Evolutionary conservation across 35 echinoderm and acorn worm genomes (phyloP), one percentile per base, ranked within the genome.

Genomic region (Nesometra sesokonis): DNA sequence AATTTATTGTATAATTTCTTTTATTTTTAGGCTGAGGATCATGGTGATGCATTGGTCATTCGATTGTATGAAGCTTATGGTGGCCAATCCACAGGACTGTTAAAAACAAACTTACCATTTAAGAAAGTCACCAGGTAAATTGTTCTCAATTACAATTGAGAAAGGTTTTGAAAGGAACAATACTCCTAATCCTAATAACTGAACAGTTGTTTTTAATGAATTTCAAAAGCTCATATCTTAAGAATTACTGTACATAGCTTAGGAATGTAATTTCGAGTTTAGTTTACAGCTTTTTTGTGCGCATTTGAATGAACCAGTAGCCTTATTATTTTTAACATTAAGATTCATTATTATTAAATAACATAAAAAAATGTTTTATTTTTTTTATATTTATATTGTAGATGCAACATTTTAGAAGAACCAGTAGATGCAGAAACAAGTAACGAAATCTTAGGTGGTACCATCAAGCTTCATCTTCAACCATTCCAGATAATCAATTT

Each of bases 41-140:
- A n/a, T 11, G 46, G 37, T 19, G 40, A 90, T 35, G 80, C 57
- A 35, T 13, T 97, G 36, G 86, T 97, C 31, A 21, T 97, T 29
- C 85, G 94, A 11, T 80, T 91, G 5, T 97, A 90, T 79, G 94
- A 97, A 80, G 88, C 94, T 27, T 97, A 82, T 89, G 94, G 94
- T 57, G 88, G 94, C 37, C 87, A 90, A 30, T 91, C 88, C 21
- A 37, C 33, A 29, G 88, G 81, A 0, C 85, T 32, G n/a, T 57
- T 97, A 27, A 79, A 47, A 27, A 90, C 83, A 15, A 46, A 37
- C 37, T 77, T 92, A n/a, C n/a, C 31, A 77, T 35, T 93, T 3
- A 32, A 83, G 0, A 86, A 31, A 82, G 88, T 78, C 27, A 37
- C 27, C 1, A 93, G 91, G 91, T 93, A 87, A 86, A 57, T 78